These are phyloP conservation scores for Parapsyche elsis DNA, from an alignment of 1,140 invertebrate genomes.

Conservation along the genomic window DNA sequence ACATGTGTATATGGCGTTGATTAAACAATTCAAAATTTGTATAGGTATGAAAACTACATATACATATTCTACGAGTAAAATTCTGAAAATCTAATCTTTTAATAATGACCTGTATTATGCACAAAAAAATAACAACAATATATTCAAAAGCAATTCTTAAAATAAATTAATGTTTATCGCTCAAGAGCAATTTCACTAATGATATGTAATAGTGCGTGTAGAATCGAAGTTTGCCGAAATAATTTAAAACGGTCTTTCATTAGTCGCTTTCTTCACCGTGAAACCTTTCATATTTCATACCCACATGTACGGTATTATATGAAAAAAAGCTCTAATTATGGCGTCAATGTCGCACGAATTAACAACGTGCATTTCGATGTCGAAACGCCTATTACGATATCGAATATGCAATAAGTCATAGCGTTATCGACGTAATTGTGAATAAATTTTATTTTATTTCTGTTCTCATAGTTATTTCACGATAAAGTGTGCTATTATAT, in stretches of 20 bases:
- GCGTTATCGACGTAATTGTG: background rate
- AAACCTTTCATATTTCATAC: background rate
- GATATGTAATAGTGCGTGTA: background rate
- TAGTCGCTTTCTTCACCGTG: background rate
- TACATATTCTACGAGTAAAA: too few species aligned
- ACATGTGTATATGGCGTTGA: background rate
- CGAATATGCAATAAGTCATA: background rate
- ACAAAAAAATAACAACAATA: too few species aligned
- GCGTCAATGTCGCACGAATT: conserved; percentile 1
- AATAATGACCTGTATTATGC: too few species aligned
- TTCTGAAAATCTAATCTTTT: too few species aligned
- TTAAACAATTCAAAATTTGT: background rate
- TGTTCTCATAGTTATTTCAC: too few species aligned
- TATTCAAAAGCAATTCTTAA: too few species aligned
- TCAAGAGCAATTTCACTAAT: background rate
- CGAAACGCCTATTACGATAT: conserved; percentile 2
- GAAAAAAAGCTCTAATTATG: conserved; percentile 1
- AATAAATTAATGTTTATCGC: conserved; percentile 13
- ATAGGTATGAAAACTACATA: too few species aligned
- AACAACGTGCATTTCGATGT: background rate
- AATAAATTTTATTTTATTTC: background rate
- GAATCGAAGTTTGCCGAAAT: background rate
- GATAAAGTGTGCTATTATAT: too few species aligned
- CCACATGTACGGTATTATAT: background rate
- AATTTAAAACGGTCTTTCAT: conserved; percentile 10